Conservation (phyloP, 2,888 invertebrate genomes). For the Latrodectus elegans region DNA sequence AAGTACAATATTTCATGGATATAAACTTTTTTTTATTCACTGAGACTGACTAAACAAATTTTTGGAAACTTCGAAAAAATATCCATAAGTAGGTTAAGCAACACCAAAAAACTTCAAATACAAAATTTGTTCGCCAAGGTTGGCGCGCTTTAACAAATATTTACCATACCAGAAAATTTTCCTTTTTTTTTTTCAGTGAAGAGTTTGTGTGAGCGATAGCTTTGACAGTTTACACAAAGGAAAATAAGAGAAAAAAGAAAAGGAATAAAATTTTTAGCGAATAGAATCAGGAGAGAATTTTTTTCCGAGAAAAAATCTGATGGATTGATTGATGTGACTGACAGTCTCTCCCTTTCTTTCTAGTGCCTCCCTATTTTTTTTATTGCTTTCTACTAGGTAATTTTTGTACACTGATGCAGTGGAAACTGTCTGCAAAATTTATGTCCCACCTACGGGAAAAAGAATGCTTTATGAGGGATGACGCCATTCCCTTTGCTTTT, state of each 20-base stretch:
- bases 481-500: constrained; percentile 62
- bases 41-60: no score
- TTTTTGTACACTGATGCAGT: constrained; percentile 59
- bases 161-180: constrained; percentile 40
- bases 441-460: constrained; percentile 61
- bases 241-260: constrained; percentile 25
- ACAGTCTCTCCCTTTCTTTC: constrained; percentile 16
- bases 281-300: constrained; percentile 48
- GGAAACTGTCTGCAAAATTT: constrained; percentile 58
- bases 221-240: constrained; percentile 24
- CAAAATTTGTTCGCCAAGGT: constrained; percentile 41
- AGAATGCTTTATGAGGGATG: constrained; percentile 64
- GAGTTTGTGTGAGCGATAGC: constrained; percentile 46
- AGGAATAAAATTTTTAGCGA: constrained; percentile 37
- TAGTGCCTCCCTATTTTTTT: constrained; percentile 4
- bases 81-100: no score
- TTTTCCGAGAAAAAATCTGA: constrained; percentile 61
- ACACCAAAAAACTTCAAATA: constrained; percentile 14
- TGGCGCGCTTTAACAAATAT: constrained; percentile 48
- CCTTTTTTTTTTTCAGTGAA: constrained; percentile 18
- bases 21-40: no score
- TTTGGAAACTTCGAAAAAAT: no score
- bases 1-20: no score
- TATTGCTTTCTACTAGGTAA: constrained; percentile 34
- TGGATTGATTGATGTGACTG: constrained; percentile 65